These are phyloP conservation scores for Penaeus monodon DNA, from an alignment of 2,888 invertebrate genomes.

Conservation along the genomic window DNA sequence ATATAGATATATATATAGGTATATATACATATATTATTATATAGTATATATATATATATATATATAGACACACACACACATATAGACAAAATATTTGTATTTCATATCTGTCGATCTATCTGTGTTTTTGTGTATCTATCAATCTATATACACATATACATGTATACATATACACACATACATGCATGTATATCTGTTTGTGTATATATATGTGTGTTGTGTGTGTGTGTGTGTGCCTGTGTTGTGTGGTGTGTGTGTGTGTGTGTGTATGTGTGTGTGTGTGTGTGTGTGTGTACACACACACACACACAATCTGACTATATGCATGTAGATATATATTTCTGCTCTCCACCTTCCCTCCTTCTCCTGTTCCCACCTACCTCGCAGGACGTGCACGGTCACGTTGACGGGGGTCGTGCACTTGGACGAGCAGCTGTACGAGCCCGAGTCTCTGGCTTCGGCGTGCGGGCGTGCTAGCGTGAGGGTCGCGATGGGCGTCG, in stretches of 20 bases:
- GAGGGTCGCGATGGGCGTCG: constrained; percentile 20
- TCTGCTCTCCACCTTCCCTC: no score
- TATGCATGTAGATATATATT: no score
- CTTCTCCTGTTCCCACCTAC: neutral
- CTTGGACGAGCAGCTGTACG: constrained; percentile 37
- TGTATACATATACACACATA: constrained; percentile 12
- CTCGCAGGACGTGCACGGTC: constrained; percentile 38
- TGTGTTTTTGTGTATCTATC: constrained; percentile 4
- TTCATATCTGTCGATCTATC: constrained; percentile 2
- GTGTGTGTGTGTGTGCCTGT: neutral
- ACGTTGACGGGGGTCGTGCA: constrained; percentile 38
- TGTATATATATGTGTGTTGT: constrained; percentile 12
- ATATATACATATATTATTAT: constrained; percentile 20
- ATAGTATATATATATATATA: constrained; percentile 6
- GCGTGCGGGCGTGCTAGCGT: constrained; percentile 16
- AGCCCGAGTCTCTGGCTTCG: constrained; percentile 21
- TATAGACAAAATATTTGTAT: no score
- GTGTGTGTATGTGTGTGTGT: constrained; percentile 1
- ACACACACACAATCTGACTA: no score
- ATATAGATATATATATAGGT: constrained; percentile 23
- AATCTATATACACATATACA: constrained; percentile 7
- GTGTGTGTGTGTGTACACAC: neutral
- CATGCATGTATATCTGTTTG: constrained; percentile 5
- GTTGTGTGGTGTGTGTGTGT: neutral
- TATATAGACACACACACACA: neutral